Evolutionary conservation across 2,113 vertebrate genomes (phyloP).

Genomic region (Centropus unirufus): DNA sequence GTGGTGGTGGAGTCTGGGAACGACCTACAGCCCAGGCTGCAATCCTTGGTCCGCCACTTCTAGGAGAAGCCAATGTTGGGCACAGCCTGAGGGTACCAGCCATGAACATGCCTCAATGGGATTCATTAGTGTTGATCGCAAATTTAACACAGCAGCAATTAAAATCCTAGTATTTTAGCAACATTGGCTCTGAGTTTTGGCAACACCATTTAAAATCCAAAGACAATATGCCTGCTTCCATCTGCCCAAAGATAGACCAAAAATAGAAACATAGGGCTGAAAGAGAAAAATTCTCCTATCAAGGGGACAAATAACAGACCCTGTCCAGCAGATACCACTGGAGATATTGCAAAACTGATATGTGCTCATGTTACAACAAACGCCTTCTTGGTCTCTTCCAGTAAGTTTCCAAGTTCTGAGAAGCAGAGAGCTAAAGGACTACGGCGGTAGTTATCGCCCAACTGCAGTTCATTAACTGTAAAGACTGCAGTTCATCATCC

Average conservation of each 20-base stretch:
- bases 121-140: not conserved
- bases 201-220: not conserved
- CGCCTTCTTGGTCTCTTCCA: not conserved
- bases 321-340: not conserved
- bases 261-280: not conserved
- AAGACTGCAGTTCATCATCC: not conserved
- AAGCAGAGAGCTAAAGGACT: not conserved
- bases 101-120: not conserved
- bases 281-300: not conserved
- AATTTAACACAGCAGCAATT: not conserved
- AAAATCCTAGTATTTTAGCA: not conserved
- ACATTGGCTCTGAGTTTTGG: not conserved
- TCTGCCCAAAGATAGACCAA: not conserved
- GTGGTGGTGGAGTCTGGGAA: not conserved
- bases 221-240: fast-evolving
- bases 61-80: not conserved
- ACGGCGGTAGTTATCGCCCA: too few relatives aligned
- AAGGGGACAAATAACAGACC: not conserved
- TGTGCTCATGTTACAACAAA: fast-evolving
- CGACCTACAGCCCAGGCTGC: not conserved
- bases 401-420: not conserved
- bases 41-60: not conserved
- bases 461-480: too few relatives aligned
- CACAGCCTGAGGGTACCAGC: too few relatives aligned
- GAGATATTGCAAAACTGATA: not conserved